A percentile compares a stretch with the other conserved stretches of the same genome.
Evolutionary conservation across 2,888 invertebrate genomes (phyloP).

Genomic region (Pycnomerus fuliginosus): DNA sequence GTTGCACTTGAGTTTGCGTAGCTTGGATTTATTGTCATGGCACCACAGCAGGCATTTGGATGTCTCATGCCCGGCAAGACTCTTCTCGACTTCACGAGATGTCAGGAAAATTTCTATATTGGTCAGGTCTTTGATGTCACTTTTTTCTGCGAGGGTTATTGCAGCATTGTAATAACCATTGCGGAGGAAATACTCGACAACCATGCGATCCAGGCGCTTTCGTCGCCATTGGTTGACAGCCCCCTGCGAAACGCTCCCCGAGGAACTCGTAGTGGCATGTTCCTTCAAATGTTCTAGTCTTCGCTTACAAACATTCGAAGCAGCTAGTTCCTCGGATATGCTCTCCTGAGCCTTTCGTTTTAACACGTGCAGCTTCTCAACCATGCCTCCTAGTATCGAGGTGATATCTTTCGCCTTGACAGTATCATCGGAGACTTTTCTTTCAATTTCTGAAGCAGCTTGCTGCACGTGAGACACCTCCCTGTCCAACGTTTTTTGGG

Average conservation of each 20-base stretch:
- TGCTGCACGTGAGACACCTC: constrained; percentile 88
- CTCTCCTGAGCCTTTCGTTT: constrained; percentile 95
- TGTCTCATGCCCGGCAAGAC: constrained; percentile 79
- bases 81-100: constrained; percentile 84
- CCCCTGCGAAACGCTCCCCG: constrained; percentile 52
- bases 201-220: constrained; percentile 88
- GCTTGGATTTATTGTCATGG: constrained; percentile 92
- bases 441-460: constrained; percentile 77
- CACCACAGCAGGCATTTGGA: constrained; percentile 92
- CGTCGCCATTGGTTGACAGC: constrained; percentile 78
- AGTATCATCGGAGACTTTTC: constrained; percentile 57
- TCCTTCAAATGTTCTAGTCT: constrained; percentile 91
- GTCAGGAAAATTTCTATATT: constrained; percentile 89
- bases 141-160: constrained; percentile 78
- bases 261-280: constrained; percentile 57
- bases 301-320: constrained; percentile 87
- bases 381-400: constrained; percentile 81
- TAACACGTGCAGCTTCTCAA: constrained; percentile 81
- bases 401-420: constrained; percentile 72
- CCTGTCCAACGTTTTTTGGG: constrained; percentile 91
- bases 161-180: constrained; percentile 96
- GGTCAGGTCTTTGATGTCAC: constrained; percentile 81
- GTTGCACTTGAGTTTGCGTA: constrained; percentile 89
- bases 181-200: constrained; percentile 93
- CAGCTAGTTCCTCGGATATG: constrained; percentile 86